phyloP scores from a whole-genome alignment of 2,797 vertebrate genomes.

The Odontamblyopus rebecca region DNA sequence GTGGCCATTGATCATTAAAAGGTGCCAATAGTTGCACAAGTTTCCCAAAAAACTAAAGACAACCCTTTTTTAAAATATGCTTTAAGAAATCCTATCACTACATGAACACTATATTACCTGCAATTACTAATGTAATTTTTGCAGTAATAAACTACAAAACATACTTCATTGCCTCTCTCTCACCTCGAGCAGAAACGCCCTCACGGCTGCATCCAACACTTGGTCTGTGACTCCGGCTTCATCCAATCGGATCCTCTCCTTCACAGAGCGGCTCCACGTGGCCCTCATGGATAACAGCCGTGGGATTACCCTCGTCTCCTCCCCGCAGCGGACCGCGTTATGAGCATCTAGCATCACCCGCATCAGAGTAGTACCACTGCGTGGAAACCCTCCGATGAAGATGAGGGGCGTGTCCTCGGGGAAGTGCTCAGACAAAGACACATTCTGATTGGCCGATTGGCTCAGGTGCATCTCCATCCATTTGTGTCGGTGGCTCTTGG shows the following conservation, averaged over 20 bases:
- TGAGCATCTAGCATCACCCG: constrained; percentile 94
- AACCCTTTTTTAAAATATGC: no score
- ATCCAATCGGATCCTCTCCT: constrained; percentile 89
- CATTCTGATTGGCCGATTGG: constrained; percentile 56
- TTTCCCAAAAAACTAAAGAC: no score
- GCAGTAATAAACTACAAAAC: not conserved
- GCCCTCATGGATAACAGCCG: constrained; percentile 89
- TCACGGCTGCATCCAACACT: constrained; percentile 90
- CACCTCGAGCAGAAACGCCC: constrained; percentile 89
- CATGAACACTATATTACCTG: not conserved
- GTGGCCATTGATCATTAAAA: not conserved
- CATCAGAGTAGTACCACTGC: constrained; percentile 94
- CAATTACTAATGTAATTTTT: not conserved
- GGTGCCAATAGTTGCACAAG: no score
- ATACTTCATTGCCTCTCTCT: constrained; percentile 43
- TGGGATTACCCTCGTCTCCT: constrained; percentile 91
- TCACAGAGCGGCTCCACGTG: constrained; percentile 91
- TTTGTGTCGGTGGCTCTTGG: constrained; percentile 71
- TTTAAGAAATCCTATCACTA: no score
- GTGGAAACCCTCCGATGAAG: constrained; percentile 92
- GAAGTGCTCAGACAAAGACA: constrained; percentile 73
- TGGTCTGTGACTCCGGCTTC: constrained; percentile 93
- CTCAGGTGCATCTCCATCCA: constrained; percentile 69
- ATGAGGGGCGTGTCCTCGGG: constrained; percentile 92
- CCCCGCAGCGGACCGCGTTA: constrained; percentile 85